phyloP scores from a whole-genome alignment of 2,888 invertebrate genomes.

The Chloromyia formosa region DNA sequence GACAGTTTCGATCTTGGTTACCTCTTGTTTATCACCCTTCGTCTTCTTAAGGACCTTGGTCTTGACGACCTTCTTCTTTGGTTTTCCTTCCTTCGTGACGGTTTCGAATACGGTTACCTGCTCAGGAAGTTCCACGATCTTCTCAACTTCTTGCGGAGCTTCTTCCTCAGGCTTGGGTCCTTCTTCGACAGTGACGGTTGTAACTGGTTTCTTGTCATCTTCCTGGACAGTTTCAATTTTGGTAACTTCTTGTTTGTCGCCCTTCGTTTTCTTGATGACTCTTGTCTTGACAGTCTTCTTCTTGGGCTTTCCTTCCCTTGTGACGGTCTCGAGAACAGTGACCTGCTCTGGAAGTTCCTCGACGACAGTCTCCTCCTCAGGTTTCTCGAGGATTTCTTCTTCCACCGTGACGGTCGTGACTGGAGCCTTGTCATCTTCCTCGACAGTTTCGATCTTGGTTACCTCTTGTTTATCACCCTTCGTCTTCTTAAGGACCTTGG shows the following conservation, averaged over 20 bases:
- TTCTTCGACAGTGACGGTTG: slow-evolving; percentile 55
- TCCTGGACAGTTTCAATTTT: slow-evolving; percentile 62
- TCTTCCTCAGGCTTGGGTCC: slow-evolving; percentile 49
- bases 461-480: slow-evolving; percentile 54
- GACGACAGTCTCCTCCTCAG: slow-evolving; percentile 45
- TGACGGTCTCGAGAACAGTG: slow-evolving; percentile 53
- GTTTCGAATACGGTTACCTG: slow-evolving; percentile 59
- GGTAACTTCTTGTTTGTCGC: slow-evolving; percentile 60
- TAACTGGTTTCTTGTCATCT: slow-evolving; percentile 61
- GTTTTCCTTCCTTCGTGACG: slow-evolving; percentile 57
- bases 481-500: slow-evolving; percentile 57
- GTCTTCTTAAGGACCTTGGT: slow-evolving; percentile 59
- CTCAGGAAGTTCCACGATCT: slow-evolving; percentile 58
- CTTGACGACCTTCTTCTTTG: slow-evolving; percentile 56
- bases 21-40: slow-evolving; percentile 56
- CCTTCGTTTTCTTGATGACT: slow-evolving; percentile 59
- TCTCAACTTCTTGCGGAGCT: slow-evolving; percentile 46
- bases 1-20: slow-evolving; percentile 62
- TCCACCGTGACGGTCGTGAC: slow-evolving; percentile 56
- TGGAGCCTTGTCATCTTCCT: slow-evolving; percentile 58
- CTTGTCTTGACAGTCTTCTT: slow-evolving; percentile 59
- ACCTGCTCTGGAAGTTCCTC: slow-evolving; percentile 52
- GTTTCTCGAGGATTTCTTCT: slow-evolving; percentile 47
- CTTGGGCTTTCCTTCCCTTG: slow-evolving; percentile 53
- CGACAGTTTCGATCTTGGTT: slow-evolving; percentile 60